Evolutionary conservation across 2,113 vertebrate species (phyloP).

Genomic region (Hippocampus zosterae): DNA sequence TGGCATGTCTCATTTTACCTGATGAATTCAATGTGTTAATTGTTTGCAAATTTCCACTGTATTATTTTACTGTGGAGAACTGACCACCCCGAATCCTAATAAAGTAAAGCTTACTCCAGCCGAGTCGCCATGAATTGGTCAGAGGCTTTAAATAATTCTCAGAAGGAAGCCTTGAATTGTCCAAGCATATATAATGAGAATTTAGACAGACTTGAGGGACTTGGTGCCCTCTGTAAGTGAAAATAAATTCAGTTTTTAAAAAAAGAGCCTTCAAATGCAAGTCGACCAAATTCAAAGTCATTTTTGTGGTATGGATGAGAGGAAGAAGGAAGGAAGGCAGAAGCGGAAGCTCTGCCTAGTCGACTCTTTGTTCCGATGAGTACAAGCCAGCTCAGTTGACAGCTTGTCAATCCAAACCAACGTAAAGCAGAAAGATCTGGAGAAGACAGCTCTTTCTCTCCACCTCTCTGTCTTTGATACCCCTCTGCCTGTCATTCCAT

Average conservation of each 20-base stretch:
- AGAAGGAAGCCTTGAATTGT: neutral
- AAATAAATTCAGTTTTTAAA: neutral
- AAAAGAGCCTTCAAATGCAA: neutral
- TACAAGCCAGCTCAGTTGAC: conserved; percentile 48
- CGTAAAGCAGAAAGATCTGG: conserved; percentile 32
- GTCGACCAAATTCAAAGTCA: too few species aligned
- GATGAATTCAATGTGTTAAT: too few species aligned
- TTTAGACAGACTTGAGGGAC: too few species aligned
- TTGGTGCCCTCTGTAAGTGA: neutral
- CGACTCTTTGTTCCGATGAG: conserved; percentile 49
- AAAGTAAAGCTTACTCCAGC: too few species aligned
- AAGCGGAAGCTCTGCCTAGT: conserved; percentile 65
- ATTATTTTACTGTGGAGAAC: too few species aligned
- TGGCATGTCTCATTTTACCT: too few species aligned
- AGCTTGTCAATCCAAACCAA: conserved; percentile 63
- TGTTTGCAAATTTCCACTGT: too few species aligned
- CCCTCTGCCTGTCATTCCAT: conserved; percentile 66
- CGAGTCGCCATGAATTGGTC: too few species aligned
- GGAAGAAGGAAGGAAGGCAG: conserved; percentile 30
- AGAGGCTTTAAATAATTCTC: too few species aligned
- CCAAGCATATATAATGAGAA: neutral
- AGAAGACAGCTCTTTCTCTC: conserved; percentile 74
- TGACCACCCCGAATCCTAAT: too few species aligned
- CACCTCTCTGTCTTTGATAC: conserved; percentile 31
- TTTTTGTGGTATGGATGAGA: neutral